phyloP scores from a whole-genome alignment of 2,888 invertebrate genomes.

The Drosophila borborema region DNA sequence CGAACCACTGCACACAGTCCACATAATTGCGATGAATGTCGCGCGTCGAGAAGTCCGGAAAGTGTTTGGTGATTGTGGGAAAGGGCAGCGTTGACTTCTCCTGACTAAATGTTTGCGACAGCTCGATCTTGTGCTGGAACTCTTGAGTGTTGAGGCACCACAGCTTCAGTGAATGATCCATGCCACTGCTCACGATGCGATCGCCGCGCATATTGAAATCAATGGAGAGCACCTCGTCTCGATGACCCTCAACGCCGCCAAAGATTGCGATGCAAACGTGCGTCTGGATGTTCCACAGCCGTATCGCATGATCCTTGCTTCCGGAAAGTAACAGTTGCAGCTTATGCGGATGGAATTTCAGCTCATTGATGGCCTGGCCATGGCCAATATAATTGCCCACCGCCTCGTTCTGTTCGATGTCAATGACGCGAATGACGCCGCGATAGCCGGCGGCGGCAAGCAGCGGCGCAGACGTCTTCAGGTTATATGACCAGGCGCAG shows the following conservation, averaged over 20 bases:
- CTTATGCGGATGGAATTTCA: conserved; percentile 97
- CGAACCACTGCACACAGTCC: conserved; percentile 98
- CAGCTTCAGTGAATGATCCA: conserved; percentile 98
- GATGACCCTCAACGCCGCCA: conserved; percentile 98
- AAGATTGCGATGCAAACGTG: conserved; percentile 98
- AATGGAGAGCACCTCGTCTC: conserved; percentile 95
- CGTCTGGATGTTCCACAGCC: conserved; percentile 97
- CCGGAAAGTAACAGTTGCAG: conserved; percentile 91
- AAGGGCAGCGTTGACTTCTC: conserved; percentile 93
- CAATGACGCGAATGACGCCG: conserved; percentile 96
- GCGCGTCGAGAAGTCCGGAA: conserved; percentile 97
- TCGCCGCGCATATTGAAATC: conserved; percentile 94
- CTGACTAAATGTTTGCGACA: conserved; percentile 93
- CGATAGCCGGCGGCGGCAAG: conserved; percentile 96
- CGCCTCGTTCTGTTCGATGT: conserved; percentile 92
- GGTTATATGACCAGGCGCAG: conserved; percentile 97
- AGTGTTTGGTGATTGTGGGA: conserved; percentile 95
- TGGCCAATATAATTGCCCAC: conserved; percentile 96
- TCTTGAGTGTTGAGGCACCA: conserved; percentile 95
- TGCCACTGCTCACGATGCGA: conserved; percentile 97
- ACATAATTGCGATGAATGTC: conserved; percentile 99
- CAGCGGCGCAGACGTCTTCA: conserved; percentile 91
- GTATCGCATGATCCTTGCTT: conserved; percentile 95
- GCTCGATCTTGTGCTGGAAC: conserved; percentile 93
- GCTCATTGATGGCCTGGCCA: conserved; percentile 94